Conservation (phyloP, 2,888 invertebrate genomes). For the Heliconius charithonia region DNA sequence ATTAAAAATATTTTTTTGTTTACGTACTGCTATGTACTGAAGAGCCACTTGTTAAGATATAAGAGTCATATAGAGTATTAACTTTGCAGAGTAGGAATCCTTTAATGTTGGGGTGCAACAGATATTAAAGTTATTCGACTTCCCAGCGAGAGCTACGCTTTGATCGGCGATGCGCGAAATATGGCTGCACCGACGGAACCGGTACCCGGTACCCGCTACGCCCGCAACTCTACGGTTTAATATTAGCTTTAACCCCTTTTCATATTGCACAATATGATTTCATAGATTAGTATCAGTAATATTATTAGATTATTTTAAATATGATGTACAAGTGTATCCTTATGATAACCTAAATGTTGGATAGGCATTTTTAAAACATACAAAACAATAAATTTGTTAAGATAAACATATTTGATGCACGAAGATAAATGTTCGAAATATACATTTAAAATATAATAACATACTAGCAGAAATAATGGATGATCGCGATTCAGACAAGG, state of each 20-base stretch:
- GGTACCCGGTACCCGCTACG: constrained; percentile 49
- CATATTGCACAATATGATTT: constrained; percentile 39
- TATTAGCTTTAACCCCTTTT: constrained; percentile 54
- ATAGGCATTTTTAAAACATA: not conserved
- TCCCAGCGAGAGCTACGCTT: constrained; percentile 58
- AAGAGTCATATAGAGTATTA: constrained; percentile 32
- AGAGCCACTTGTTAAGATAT: constrained; percentile 33
- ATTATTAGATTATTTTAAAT: not conserved
- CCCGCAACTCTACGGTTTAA: constrained; percentile 55
- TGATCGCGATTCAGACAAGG: constrained; percentile 75
- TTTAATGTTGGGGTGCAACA: constrained; percentile 44
- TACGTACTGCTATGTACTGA: constrained; percentile 1
- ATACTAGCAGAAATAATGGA: constrained; percentile 79
- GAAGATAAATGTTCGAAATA: constrained; percentile 19
- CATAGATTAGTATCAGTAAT: not conserved
- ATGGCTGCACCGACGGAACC: constrained; percentile 63
- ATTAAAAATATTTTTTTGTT: not conserved
- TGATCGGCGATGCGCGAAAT: constrained; percentile 70
- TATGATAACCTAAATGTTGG: not conserved
- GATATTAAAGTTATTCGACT: constrained; percentile 58
- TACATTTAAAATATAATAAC: constrained; percentile 65
- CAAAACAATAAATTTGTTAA: not conserved
- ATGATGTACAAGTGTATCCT: not conserved
- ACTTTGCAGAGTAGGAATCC: constrained; percentile 30
- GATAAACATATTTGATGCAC: not conserved